Evolutionary conservation across 1,140 invertebrate species (phyloP), one percentile per base, ranked within the genome.

Genomic region (Odontomachus brunneus): DNA sequence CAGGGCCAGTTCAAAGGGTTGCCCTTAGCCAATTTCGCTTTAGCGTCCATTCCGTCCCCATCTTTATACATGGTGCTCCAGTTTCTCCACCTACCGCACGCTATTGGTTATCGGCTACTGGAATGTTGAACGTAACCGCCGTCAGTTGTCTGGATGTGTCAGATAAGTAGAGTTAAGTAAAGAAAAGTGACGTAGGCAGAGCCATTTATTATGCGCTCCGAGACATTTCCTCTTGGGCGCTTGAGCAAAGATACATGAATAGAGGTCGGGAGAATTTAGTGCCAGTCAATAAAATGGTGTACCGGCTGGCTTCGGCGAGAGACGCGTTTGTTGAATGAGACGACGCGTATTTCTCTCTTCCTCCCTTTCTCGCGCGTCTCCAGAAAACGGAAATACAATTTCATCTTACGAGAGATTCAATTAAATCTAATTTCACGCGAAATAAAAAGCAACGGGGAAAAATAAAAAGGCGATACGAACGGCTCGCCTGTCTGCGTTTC

Each of bases 1-100:
- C 33, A 67, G 51, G 49, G 38, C 57, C 38, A 3, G 57, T 75
- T 51, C 65, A 80, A 80, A 80, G 65, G 51, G 33, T 59, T 44
- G 17, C 51, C n/a, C 49, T 67, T 78, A 69, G 63, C 63, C 26
- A 80, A 80, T 80, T 80, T 80, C 14, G 51, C 75, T 80, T 69
- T 59, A 57, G 51, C 19, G 9, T 55, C 63, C 75, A 71, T 48
- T 80, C 53, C 69, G 51, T 69, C 57, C 63, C 53, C 65, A 80
- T 71, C 65, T 80, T 59, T 69, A 57, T 57, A 69, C 51, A 26
- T 29, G 29, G 22, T 17, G 51, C 9, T 80, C 38, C 38, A 69
- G 65, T 80, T 80, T 80, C n/a, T 57, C 14, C 38, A 44, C 38
- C 38, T 44, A 44, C 4, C 38, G n/a, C 9, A 11, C 38, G 38